Conservation (phyloP, 2,888 invertebrate species). For the Tetranychus piercei region DNA sequence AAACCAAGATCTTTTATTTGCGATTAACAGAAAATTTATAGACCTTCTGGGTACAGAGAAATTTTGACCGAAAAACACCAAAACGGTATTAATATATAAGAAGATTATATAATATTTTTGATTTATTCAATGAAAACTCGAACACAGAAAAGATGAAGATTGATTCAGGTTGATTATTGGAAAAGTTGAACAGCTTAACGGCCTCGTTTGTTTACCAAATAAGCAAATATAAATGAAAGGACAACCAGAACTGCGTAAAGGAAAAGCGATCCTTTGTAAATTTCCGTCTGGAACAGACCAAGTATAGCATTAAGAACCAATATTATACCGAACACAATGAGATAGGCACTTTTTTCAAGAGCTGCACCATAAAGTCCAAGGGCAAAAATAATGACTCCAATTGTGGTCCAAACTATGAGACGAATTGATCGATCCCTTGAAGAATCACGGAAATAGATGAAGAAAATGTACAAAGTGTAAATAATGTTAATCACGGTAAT, state of each 20-base stretch:
- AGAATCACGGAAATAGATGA: conserved; percentile 8
- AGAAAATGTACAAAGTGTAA: conserved; percentile 13
- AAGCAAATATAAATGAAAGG: conserved; percentile 9
- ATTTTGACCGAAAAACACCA: too few relatives aligned
- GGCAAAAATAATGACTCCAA: background rate
- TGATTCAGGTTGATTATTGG: background rate
- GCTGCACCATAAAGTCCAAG: conserved; percentile 7
- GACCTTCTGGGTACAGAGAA: too few relatives aligned
- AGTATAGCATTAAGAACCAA: conserved; percentile 6
- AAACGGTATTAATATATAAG: too few relatives aligned
- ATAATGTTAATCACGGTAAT: conserved; percentile 10
- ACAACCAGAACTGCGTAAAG: conserved; percentile 3
- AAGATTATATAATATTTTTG: too few relatives aligned
- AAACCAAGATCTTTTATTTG: too few relatives aligned
- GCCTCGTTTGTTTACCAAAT: conserved; percentile 11
- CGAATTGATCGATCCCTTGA: conserved; percentile 2
- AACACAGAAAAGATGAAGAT: background rate
- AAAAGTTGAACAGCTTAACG: background rate
- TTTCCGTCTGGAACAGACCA: conserved; percentile 8
- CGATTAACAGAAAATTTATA: too few relatives aligned
- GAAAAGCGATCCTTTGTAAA: conserved; percentile 10
- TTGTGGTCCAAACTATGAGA: conserved; percentile 1
- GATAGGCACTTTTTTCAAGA: background rate
- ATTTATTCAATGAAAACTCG: too few relatives aligned
- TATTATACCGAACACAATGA: conserved; percentile 4